phyloP scores from a whole-genome alignment of 2,888 invertebrate genomes.

The Pegoplata infirma region DNA sequence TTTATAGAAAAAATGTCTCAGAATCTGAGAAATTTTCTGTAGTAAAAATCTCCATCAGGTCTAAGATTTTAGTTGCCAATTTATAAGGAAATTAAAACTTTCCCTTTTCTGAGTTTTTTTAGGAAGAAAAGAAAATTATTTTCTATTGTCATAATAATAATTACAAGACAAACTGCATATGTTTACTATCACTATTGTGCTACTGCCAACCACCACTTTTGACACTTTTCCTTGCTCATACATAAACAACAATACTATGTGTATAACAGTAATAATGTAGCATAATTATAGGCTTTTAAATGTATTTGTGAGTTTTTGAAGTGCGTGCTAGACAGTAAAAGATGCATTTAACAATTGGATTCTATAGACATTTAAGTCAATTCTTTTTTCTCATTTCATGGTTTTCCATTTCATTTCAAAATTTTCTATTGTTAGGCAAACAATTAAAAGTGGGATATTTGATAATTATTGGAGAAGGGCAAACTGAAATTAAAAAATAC shows the following conservation, averaged over 20 bases:
- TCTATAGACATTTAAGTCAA: conserved; percentile 37
- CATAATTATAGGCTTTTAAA: conserved; percentile 47
- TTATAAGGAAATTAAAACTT: conserved; percentile 5
- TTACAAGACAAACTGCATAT: conserved; percentile 14
- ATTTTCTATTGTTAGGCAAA: conserved; percentile 31
- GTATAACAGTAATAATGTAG: conserved; percentile 23
- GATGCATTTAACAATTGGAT: conserved; percentile 45
- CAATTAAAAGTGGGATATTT: no score
- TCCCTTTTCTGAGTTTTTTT: neutral
- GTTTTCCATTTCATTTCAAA: conserved; percentile 46
- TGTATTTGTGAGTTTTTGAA: neutral
- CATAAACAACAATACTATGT: conserved; percentile 4
- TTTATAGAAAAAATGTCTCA: no score
- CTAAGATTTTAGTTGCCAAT: no score
- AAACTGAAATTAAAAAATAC: no score
- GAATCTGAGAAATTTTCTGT: no score
- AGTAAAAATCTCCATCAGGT: no score
- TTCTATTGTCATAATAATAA: conserved; percentile 2
- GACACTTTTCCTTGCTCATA: neutral
- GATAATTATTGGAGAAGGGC: no score
- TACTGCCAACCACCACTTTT: neutral
- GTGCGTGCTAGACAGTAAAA: neutral
- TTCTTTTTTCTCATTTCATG: conserved; percentile 44
- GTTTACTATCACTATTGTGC: conserved; percentile 6
- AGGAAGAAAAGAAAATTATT: conserved; percentile 14